A percentile compares a stretch with the other conserved stretches of the same genome.
phyloP scores from a whole-genome alignment of 2,797 vertebrate species.

The Sebastes melanostomus region DNA sequence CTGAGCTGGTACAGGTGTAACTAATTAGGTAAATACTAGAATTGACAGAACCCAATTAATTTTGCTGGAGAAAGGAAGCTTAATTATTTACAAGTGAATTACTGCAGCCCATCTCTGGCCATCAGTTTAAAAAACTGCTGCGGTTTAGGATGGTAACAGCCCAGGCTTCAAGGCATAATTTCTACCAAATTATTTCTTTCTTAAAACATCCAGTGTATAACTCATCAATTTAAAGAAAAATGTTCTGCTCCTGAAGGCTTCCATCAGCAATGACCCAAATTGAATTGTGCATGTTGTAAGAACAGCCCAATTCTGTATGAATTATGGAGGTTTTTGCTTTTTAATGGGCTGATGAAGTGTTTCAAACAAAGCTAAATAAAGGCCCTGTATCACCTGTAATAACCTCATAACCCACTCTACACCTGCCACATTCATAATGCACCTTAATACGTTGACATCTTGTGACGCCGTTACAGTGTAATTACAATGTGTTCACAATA shows the following conservation, averaged over 20 bases:
- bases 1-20: conserved; percentile 43
- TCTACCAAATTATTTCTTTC: conserved; percentile 32
- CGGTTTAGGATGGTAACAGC: conserved; percentile 21
- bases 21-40: conserved; percentile 63
- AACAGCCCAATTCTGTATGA: neutral
- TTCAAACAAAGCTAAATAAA: neutral
- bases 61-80: conserved; percentile 48
- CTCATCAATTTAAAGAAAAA: conserved; percentile 31
- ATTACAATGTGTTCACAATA: neutral
- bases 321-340: neutral
- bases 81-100: conserved; percentile 67
- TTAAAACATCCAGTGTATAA: conserved; percentile 27
- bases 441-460: neutral
- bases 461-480: neutral
- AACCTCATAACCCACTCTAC: neutral
- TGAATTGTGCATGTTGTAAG: conserved; percentile 7
- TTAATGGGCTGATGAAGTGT: neutral
- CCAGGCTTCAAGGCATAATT: conserved; percentile 30
- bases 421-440: neutral
- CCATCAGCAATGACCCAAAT: conserved; percentile 11
- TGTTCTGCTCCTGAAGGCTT: conserved; percentile 5
- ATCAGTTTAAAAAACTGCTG: conserved; percentile 39
- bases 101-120: conserved; percentile 39
- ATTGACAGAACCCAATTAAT: conserved; percentile 66
- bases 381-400: neutral